Conservation (phyloP, 1,140 invertebrate genomes). For the Tetraneura akinire region DNA sequence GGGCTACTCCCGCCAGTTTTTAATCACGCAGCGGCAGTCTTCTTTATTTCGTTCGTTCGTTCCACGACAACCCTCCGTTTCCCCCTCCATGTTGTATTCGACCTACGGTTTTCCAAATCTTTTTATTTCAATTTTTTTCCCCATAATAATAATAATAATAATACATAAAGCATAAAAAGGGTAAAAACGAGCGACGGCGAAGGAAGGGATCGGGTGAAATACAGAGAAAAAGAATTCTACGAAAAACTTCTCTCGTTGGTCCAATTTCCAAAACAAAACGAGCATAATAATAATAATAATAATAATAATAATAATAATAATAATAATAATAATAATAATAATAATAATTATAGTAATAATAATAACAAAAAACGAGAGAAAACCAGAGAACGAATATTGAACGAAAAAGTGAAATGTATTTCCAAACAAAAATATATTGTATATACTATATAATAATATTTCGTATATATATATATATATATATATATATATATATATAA, state of each 20-base stretch:
- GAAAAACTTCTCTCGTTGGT: conserved; percentile 47
- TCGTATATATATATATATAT: not conserved
- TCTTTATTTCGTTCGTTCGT: conserved; percentile 51
- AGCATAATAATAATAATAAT: conserved; percentile 43
- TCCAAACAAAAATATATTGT: conserved; percentile 44
- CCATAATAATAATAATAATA: no score
- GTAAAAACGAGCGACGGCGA: not conserved
- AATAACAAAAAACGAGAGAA: conserved; percentile 27
- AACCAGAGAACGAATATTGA: conserved; percentile 34
- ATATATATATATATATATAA: not conserved
- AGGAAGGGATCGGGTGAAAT: no score
- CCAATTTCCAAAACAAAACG: conserved; percentile 38
- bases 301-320: conserved; percentile 35
- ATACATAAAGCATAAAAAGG: conserved; percentile 25
- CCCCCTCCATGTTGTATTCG: not conserved
- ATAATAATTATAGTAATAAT: no score
- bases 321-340: conserved; percentile 19
- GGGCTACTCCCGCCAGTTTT: conserved; percentile 52
- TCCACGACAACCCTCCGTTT: not conserved
- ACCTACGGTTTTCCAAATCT: conserved; percentile 37
- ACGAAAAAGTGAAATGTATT: conserved; percentile 43
- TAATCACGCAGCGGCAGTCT: conserved; percentile 54
- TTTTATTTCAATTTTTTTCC: conserved; percentile 28
- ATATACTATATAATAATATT: no score
- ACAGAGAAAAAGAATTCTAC: conserved; percentile 36